Evolutionary conservation across 1,140 invertebrate genomes (phyloP).

Genomic region (Hylaeus anthracinus): DNA sequence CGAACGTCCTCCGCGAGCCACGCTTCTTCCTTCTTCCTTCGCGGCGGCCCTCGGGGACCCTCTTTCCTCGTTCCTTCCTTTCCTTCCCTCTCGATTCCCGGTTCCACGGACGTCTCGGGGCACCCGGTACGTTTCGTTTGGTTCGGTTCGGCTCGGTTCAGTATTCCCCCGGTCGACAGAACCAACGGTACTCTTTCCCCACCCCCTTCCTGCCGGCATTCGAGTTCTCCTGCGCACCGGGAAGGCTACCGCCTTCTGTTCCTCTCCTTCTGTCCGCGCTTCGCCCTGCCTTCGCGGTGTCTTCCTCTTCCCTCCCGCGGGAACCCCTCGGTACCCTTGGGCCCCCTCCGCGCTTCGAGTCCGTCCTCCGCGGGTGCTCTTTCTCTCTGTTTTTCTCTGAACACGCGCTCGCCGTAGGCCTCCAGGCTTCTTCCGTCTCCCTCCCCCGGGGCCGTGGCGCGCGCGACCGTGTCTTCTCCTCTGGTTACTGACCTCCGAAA

Average conservation of each 20-base stretch:
- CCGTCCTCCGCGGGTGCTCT: neutral
- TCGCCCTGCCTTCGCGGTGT: too few relatives aligned
- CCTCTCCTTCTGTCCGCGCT: neutral
- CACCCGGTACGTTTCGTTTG: constrained; percentile 36
- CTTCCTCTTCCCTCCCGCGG: too few relatives aligned
- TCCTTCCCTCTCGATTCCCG: constrained; percentile 55
- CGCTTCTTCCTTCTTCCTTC: constrained; percentile 41
- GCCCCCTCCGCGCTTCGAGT: neutral
- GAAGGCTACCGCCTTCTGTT: constrained; percentile 41
- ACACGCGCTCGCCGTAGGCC: constrained; percentile 44
- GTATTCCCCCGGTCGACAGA: constrained; percentile 76
- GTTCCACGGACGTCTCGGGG: constrained; percentile 8
- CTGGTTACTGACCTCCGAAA: constrained; percentile 81
- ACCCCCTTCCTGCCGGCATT: constrained; percentile 40
- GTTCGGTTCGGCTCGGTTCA: constrained; percentile 64
- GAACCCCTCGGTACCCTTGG: too few relatives aligned
- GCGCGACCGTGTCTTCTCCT: constrained; percentile 43
- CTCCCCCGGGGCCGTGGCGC: constrained; percentile 45
- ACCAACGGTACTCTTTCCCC: constrained; percentile 76
- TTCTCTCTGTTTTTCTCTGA: constrained; percentile 42
- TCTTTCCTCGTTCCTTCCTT: constrained; percentile 66
- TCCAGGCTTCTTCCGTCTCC: constrained; percentile 69
- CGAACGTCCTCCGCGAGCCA: constrained; percentile 9
- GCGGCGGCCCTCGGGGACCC: constrained; percentile 25
- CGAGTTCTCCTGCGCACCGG: constrained; percentile 45